These are phyloP conservation scores for Protomyctophum bolini DNA, from an alignment of 2,113 vertebrate species.

Conservation along the genomic window DNA sequence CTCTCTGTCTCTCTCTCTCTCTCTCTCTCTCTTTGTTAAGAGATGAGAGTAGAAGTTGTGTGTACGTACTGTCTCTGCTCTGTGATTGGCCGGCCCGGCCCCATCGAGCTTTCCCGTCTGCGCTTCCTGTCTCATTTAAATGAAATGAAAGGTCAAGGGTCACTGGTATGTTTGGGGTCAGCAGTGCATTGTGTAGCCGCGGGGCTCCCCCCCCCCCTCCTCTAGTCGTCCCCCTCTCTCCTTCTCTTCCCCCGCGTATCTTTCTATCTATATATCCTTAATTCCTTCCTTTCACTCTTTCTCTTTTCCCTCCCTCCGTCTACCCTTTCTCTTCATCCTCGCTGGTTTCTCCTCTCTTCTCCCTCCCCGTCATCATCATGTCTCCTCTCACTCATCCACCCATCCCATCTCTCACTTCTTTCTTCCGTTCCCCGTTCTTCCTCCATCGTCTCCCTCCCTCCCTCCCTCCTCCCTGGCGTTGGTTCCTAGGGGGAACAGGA, in stretches of 20 bases:
- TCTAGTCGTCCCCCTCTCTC: neutral
- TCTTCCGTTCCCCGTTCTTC: no score
- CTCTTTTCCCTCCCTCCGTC: no score
- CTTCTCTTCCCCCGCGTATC: neutral
- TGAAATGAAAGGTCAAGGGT: constrained; percentile 50
- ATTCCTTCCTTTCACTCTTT: no score
- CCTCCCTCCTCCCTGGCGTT: neutral
- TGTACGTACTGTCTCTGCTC: neutral
- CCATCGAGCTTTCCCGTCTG: constrained; percentile 10
- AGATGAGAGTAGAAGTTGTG: neutral
- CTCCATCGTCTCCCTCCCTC: constrained; percentile 3
- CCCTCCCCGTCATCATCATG: no score
- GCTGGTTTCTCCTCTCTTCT: no score
- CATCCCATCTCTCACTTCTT: no score
- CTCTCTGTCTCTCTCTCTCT: neutral
- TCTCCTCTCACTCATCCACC: no score
- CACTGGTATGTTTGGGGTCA: constrained; percentile 31
- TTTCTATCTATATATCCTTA: neutral
- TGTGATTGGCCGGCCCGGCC: constrained; percentile 9
- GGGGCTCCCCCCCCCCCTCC: neutral
- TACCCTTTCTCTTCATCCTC: no score
- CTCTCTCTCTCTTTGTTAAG: neutral
- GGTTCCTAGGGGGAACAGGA: constrained; percentile 44
- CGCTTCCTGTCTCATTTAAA: constrained; percentile 4
- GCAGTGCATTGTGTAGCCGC: constrained; percentile 22